Percentiles rank a stretch among this genome's conserved stretches.
Evolutionary conservation across 1,140 invertebrate species (phyloP).

Genomic region (Ostrea denselamellosa): DNA sequence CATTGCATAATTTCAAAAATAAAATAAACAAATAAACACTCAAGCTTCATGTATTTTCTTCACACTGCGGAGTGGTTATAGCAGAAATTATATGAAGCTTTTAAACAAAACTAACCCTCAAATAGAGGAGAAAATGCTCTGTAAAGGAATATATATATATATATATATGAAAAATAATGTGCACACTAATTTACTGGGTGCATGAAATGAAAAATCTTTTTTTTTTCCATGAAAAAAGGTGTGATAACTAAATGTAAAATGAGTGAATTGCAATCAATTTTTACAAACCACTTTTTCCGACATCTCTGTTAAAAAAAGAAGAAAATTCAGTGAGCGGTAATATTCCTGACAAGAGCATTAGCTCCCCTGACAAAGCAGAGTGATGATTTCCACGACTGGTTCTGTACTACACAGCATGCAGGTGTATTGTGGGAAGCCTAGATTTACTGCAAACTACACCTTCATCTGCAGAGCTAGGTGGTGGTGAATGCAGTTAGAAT

Average conservation of each 20-base stretch:
- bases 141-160: slow-evolving; percentile 17
- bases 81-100: slow-evolving; percentile 6
- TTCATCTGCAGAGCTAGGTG: background rate
- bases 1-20: background rate
- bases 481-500: background rate
- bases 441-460: background rate
- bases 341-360: slow-evolving; percentile 18
- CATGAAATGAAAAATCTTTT: background rate
- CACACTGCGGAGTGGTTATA: background rate
- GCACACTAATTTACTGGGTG: background rate
- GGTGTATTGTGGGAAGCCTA: slow-evolving; percentile 21
- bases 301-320: slow-evolving; percentile 33
- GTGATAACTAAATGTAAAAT: slow-evolving; percentile 32
- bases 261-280: slow-evolving; percentile 17
- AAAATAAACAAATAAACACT: background rate
- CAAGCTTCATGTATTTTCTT: slow-evolving; percentile 35
- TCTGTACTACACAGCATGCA: slow-evolving; percentile 37
- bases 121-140: slow-evolving; percentile 21
- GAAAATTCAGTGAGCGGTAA: background rate
- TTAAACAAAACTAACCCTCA: background rate
- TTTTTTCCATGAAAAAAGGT: slow-evolving; percentile 4
- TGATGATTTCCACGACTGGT: slow-evolving; percentile 25
- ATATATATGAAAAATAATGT: background rate
- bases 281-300: slow-evolving; percentile 39
- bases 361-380: slow-evolving; percentile 26